These are phyloP conservation scores for Parascotia fuliginaria DNA, from an alignment of 2,888 invertebrate species.

Conservation along the genomic window DNA sequence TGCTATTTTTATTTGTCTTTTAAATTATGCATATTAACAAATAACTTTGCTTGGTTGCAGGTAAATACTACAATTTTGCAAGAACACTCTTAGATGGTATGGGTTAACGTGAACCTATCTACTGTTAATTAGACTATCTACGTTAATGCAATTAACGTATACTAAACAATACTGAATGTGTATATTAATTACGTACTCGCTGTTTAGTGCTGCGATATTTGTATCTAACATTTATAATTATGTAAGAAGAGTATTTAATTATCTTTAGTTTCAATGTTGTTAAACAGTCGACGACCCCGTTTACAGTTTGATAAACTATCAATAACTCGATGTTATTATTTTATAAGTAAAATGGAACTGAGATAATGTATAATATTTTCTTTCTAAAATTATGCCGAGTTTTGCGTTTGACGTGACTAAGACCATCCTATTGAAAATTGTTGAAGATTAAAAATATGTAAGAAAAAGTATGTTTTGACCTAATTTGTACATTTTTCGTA, in stretches of 20 bases:
- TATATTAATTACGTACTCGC: not conserved
- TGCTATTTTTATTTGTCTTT: too few relatives aligned
- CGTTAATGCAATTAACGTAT: conserved; percentile 4
- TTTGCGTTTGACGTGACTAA: too few relatives aligned
- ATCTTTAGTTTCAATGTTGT: too few relatives aligned
- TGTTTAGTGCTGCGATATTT: not conserved
- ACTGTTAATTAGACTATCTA: conserved; percentile 4
- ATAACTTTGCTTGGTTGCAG: conserved; percentile 7
- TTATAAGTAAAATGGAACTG: too few relatives aligned
- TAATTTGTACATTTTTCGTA: conserved; percentile 16
- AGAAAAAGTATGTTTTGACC: conserved; percentile 4
- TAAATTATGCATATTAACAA: conserved; percentile 11
- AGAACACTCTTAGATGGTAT: conserved; percentile 4
- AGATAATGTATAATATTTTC: too few relatives aligned
- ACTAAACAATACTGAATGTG: conserved; percentile 1
- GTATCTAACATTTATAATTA: not conserved
- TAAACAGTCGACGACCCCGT: too few relatives aligned
- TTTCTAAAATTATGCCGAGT: too few relatives aligned
- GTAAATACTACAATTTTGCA: conserved; percentile 5
- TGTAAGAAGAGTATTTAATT: too few relatives aligned
- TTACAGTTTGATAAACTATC: too few relatives aligned
- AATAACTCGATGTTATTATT: too few relatives aligned
- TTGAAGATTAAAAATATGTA: conserved; percentile 8
- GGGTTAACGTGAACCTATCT: not conserved
- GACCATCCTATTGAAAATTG: too few relatives aligned